Evolutionary conservation across 2,888 invertebrate genomes (phyloP), one percentile per base, ranked within the genome.

Genomic region (Heteropelma amictum): DNA sequence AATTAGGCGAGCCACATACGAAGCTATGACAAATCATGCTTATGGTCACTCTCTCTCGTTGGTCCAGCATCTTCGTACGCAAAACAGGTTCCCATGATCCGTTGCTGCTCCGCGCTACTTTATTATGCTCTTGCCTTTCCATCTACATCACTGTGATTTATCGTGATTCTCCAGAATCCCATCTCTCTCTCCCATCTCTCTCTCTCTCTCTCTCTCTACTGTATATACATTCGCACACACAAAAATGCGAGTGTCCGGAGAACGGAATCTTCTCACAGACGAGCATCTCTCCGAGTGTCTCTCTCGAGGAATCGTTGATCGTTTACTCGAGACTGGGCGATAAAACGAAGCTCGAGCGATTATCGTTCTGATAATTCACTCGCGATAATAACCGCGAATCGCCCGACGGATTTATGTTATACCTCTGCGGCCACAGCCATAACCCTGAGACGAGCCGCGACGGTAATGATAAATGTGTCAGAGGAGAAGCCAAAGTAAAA

Each of bases 11-110:
- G 42, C 23, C 40, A 26, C 68, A 65, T 65, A 64, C 45, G 69
- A 75, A 26, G 30, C 79, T 83, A 84, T 83, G 86, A 86, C 85
- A 85, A 84, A 86, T 86, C 82, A 79, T 75, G 72, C 70, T n/a
- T 74, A 67, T 60, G 63, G 72, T 76, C 58, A 65, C 60, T 67
- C 72, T 68, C 64, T 65, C 58, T 38, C 35, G 26, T 12, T 60
- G 53, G 70, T 54, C 71, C 69, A 58, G 73, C 71, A 63, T 42
- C 73, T 65, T 65, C 76, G 42, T 71, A 76, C 77, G 71, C 71
- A 72, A 65, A 80, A 78, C 78, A 76, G 75, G 77, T 82, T 85
- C 81, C 82, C 83, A 82, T 79, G 80, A 54, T 60, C 54, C 61
- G 70, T 72, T 54, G 30, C 53, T 64, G 45, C 60, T 42, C 51